Conservation (phyloP, 2,113 vertebrate species). For the Macheiramphus alcinus region DNA sequence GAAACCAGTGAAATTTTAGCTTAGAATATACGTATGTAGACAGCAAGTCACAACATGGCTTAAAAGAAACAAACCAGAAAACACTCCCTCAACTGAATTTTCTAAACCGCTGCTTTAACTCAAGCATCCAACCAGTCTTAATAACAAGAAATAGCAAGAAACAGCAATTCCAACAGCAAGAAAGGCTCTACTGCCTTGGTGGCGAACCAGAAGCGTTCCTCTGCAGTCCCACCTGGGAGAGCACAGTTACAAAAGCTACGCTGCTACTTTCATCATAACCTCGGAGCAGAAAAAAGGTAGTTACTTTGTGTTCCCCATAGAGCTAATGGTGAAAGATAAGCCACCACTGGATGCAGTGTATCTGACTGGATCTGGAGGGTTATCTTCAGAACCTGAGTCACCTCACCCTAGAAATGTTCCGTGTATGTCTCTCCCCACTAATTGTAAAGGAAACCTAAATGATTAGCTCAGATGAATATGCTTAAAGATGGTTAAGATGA, state of each 20-base stretch:
- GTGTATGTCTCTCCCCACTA: not conserved
- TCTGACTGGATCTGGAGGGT: not conserved
- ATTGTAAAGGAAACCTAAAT: not conserved
- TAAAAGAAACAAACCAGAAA: not conserved
- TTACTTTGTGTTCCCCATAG: not conserved
- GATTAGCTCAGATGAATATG: not conserved
- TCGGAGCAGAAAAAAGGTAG: not conserved
- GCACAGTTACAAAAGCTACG: not conserved
- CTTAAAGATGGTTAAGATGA: not conserved
- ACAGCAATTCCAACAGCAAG: fast-evolving
- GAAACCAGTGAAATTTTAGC: not conserved
- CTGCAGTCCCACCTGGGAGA: constrained; percentile 23
- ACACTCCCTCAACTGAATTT: not conserved
- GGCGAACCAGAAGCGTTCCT: not conserved
- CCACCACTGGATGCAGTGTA: not conserved
- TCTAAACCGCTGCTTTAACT: not conserved
- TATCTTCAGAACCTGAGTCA: not conserved
- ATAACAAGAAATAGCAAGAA: not conserved
- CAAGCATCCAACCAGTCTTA: not conserved
- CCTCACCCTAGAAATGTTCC: not conserved
- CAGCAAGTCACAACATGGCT: not conserved
- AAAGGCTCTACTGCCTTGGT: fast-evolving
- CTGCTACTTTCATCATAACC: fast-evolving
- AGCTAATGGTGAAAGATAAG: not conserved
- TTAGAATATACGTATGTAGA: fast-evolving